phyloP scores from a whole-genome alignment of 2,888 invertebrate species.

The Scaptomyza reducta region DNA sequence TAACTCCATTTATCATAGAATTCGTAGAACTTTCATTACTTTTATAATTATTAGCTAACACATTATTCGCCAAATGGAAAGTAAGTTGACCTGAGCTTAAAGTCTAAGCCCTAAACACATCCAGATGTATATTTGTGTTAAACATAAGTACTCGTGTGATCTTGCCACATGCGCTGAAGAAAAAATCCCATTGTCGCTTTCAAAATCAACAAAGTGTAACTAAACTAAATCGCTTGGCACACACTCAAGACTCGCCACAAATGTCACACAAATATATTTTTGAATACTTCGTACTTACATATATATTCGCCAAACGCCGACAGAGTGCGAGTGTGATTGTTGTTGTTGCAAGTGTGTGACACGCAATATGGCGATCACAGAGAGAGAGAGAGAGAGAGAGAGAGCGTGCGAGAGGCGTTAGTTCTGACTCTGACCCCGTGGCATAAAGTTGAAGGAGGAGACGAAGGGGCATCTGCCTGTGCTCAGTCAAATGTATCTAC shows the following conservation, averaged over 20 bases:
- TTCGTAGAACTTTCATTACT: neutral
- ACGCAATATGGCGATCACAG: conserved; percentile 54
- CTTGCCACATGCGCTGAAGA: conserved; percentile 34
- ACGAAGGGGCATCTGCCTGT: neutral
- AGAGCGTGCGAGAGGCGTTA: conserved; percentile 43
- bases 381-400: neutral
- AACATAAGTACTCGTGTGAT: neutral
- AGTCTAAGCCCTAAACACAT: conserved; percentile 1
- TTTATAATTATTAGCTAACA: neutral
- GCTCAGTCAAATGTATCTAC: conserved; percentile 74
- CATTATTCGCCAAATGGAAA: conserved; percentile 5
- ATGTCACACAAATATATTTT: conserved; percentile 38
- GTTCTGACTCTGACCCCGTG: conserved; percentile 55
- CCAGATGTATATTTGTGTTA: conserved; percentile 1
- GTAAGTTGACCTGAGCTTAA: conserved; percentile 19
- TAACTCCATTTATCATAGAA: neutral
- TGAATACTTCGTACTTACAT: conserved; percentile 27
- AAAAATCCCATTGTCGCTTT: conserved; percentile 77
- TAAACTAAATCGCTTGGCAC: conserved; percentile 61
- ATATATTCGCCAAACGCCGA: conserved; percentile 36
- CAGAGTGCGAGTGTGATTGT: conserved; percentile 6
- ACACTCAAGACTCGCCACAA: conserved; percentile 48
- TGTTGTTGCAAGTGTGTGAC: conserved; percentile 39
- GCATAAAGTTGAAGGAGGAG: conserved; percentile 11
- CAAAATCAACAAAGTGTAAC: conserved; percentile 82